Evolutionary conservation across 2,113 vertebrate genomes (phyloP).

Genomic region (Anguilla japonica): DNA sequence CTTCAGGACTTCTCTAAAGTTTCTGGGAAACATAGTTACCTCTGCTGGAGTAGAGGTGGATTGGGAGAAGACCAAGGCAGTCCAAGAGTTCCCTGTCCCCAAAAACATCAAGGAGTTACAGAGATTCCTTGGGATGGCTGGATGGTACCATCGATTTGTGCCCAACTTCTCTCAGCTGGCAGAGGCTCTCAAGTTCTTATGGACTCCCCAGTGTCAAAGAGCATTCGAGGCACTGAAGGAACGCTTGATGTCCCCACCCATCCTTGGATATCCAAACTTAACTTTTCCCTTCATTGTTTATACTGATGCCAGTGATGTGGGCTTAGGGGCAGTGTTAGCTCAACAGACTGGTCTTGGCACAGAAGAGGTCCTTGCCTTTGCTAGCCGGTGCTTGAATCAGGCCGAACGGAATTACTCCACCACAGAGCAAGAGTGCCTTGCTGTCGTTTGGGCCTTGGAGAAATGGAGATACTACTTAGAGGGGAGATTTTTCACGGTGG

Average conservation of each 20-base stretch:
- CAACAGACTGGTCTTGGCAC: neutral
- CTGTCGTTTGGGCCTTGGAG: slow-evolving; percentile 13
- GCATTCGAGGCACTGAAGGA: slow-evolving; percentile 7
- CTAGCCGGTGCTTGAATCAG: neutral
- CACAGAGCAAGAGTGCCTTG: slow-evolving; percentile 6
- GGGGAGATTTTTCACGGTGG: neutral
- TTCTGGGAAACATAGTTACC: slow-evolving; percentile 19
- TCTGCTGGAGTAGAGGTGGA: neutral
- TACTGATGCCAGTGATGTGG: slow-evolving; percentile 23
- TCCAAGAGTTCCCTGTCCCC: neutral
- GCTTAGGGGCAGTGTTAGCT: neutral
- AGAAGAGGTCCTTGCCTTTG: slow-evolving; percentile 24
- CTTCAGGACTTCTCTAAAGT: neutral
- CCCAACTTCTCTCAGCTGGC: slow-evolving; percentile 18
- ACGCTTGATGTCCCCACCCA: neutral
- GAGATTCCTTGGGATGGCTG: slow-evolving; percentile 20
- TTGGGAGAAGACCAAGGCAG: neutral
- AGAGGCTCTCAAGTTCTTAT: neutral
- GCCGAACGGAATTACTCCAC: slow-evolving; percentile 15
- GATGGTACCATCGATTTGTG: slow-evolving; percentile 36
- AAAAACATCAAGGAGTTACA: slow-evolving; percentile 2
- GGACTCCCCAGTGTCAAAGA: slow-evolving; percentile 8
- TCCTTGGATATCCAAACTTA: slow-evolving; percentile 5
- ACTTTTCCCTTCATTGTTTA: neutral
- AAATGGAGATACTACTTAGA: slow-evolving; percentile 4